Evolutionary conservation across 2,888 invertebrate genomes (phyloP).

Genomic region (Acanthosepion pharaonis): DNA sequence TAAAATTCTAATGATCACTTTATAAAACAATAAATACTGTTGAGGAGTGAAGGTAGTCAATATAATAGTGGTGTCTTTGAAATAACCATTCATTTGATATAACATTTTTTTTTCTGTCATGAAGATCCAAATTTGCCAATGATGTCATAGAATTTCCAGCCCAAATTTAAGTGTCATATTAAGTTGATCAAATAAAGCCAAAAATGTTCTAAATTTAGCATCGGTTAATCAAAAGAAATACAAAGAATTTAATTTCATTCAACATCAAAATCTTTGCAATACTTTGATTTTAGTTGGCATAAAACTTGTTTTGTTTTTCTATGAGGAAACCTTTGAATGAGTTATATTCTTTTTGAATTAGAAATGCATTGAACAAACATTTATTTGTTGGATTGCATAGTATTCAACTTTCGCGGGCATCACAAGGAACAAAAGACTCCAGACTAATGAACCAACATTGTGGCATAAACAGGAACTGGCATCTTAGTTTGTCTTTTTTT

Average conservation of each 20-base stretch:
- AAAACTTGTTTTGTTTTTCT: neutral
- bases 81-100: too few species aligned
- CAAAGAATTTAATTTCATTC: neutral
- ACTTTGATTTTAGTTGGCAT: neutral
- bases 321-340: neutral
- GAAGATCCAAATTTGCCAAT: too few species aligned
- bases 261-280: neutral
- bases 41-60: too few species aligned
- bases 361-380: neutral
- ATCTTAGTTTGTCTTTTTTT: neutral
- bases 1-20: too few species aligned
- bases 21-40: too few species aligned
- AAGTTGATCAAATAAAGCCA: too few species aligned
- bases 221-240: too few species aligned
- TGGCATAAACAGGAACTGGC: neutral
- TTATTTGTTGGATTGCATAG: neutral
- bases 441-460: constrained; percentile 18
- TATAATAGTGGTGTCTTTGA: too few species aligned
- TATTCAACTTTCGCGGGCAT: neutral
- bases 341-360: neutral
- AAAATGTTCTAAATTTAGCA: too few species aligned
- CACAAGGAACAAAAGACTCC: neutral
- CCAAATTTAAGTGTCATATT: too few species aligned
- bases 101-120: too few species aligned
- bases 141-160: too few species aligned